phyloP scores from a whole-genome alignment of 1,140 invertebrate species.

The Acromyrmex echinatior region DNA sequence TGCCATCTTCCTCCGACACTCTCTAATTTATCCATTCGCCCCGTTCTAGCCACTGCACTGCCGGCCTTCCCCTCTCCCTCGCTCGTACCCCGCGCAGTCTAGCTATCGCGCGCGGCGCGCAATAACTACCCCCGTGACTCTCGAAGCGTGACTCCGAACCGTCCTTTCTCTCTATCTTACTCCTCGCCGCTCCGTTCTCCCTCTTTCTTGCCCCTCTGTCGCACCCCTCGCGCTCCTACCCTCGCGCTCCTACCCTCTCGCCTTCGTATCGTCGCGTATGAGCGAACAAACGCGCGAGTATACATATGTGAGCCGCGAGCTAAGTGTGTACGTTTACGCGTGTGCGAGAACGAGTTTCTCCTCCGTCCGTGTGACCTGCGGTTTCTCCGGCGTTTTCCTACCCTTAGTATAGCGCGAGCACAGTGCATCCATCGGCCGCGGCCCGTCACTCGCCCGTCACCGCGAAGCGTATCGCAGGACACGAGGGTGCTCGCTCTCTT shows the following conservation, averaged over 20 bases:
- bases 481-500: conserved; percentile 38
- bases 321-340: conserved; percentile 57
- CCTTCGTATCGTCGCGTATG: background rate
- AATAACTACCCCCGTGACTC: conserved; percentile 71
- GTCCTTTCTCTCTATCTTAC: background rate
- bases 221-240: conserved; percentile 13
- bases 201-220: background rate
- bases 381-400: conserved; percentile 81
- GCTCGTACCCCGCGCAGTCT: conserved; percentile 57
- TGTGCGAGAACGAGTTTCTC: conserved; percentile 59
- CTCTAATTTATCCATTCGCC: conserved; percentile 66
- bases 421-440: conserved; percentile 76
- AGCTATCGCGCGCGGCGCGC: conserved; percentile 67
- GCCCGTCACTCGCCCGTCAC: conserved; percentile 68
- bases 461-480: conserved; percentile 66
- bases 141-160: conserved; percentile 70
- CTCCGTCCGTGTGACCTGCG: conserved; percentile 80
- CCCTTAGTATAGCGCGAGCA: conserved; percentile 76
- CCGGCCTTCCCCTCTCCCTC: conserved; percentile 42
- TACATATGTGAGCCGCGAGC: conserved; percentile 33
- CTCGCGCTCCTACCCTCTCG: conserved; percentile 1
- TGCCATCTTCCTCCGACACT: conserved; percentile 61
- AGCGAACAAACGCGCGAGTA: conserved; percentile 10
- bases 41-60: conserved; percentile 37
- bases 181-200: too few relatives aligned